phyloP scores from a whole-genome alignment of 2,888 invertebrate genomes.

The Trichopria drosophilae region DNA sequence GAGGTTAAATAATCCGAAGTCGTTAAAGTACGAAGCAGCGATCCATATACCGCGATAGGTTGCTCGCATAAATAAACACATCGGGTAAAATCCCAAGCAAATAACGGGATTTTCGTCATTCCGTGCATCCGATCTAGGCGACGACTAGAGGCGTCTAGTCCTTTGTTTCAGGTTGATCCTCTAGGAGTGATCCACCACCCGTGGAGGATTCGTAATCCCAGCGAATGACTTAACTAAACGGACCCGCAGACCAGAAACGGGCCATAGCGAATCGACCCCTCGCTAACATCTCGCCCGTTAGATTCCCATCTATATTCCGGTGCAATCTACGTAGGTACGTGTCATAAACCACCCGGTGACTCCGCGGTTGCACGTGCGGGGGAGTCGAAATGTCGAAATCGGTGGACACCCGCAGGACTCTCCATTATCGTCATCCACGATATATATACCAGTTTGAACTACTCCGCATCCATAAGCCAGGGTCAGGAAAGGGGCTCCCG shows the following conservation, averaged over 20 bases:
- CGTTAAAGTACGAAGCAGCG: too few relatives aligned
- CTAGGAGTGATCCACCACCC: constrained; percentile 39
- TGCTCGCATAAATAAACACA: too few relatives aligned
- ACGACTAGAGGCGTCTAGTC: too few relatives aligned
- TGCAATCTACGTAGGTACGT: constrained; percentile 35
- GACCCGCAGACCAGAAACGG: constrained; percentile 45
- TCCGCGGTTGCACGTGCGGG: constrained; percentile 10
- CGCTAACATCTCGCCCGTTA: constrained; percentile 36
- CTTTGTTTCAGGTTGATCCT: too few relatives aligned
- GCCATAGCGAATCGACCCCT: constrained; percentile 43
- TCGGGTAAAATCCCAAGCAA: too few relatives aligned
- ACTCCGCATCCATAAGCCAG: constrained; percentile 29
- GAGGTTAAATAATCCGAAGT: too few relatives aligned
- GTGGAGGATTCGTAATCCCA: constrained; percentile 47
- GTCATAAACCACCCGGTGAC: constrained; percentile 42
- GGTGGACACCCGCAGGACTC: constrained; percentile 21
- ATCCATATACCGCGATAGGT: too few relatives aligned
- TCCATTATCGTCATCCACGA: constrained; percentile 15
- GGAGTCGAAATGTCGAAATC: constrained; percentile 12
- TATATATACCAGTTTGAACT: constrained; percentile 9
- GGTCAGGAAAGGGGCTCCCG: constrained; percentile 15
- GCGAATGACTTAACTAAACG: constrained; percentile 52
- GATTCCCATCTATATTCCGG: constrained; percentile 46
- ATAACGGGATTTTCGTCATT: too few relatives aligned
- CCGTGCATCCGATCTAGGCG: too few relatives aligned